phyloP scores from a whole-genome alignment of 2,888 invertebrate species.

The Iphiclides podalirius region DNA sequence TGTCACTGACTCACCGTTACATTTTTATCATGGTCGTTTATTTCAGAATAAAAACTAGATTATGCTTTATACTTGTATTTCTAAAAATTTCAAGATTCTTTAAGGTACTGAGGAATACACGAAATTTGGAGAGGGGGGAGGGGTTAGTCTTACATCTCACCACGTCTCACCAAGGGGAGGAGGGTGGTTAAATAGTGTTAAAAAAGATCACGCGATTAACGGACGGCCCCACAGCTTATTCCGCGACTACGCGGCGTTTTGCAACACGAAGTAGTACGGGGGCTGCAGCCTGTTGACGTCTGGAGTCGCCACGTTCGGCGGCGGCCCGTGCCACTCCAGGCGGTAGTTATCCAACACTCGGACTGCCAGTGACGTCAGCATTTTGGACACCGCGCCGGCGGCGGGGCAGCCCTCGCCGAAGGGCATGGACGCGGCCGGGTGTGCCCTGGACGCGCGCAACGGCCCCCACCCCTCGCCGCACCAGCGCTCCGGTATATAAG shows the following conservation, averaged over 20 bases:
- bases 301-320: slow-evolving; percentile 48
- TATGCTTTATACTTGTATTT: too few relatives aligned
- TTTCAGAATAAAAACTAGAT: too few relatives aligned
- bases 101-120: too few relatives aligned
- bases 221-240: too few relatives aligned
- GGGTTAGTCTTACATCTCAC: too few relatives aligned
- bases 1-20: too few relatives aligned
- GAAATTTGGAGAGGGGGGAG: too few relatives aligned
- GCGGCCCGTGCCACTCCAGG: slow-evolving; percentile 69
- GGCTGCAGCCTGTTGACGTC: slow-evolving; percentile 62
- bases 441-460: slow-evolving; percentile 54
- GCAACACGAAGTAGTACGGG: slow-evolving; percentile 67
- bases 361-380: slow-evolving; percentile 50
- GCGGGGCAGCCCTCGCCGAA: slow-evolving; percentile 66
- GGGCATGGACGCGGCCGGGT: slow-evolving; percentile 56
- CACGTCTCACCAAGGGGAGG: too few relatives aligned
- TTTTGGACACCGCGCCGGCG: slow-evolving; percentile 49
- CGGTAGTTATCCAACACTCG: slow-evolving; percentile 60
- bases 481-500: slow-evolving; percentile 70
- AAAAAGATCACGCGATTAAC: too few relatives aligned
- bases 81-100: too few relatives aligned
- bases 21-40: too few relatives aligned
- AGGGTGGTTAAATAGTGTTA: too few relatives aligned
- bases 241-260: slow-evolving; percentile 48
- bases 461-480: slow-evolving; percentile 58